Evolutionary conservation across 2,113 vertebrate genomes (phyloP), one percentile per base, ranked within the genome.

Genomic region (Passer montanus): DNA sequence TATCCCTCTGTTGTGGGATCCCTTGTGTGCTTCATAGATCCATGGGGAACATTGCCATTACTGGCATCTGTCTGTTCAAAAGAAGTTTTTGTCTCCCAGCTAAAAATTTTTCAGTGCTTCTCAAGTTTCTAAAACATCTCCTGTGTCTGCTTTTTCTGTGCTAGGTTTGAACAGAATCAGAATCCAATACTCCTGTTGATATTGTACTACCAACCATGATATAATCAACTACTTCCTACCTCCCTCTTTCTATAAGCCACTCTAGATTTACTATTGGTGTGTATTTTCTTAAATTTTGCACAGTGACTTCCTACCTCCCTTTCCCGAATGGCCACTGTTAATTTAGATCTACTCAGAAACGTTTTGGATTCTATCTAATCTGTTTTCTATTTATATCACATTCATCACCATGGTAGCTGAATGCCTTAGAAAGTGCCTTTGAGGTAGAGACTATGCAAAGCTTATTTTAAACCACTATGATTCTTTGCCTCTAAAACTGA

Each of bases 351-450:
- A 90, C 73, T 84, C 83, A 62, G 94, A 85, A 95, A 73, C 73
- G 13, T 90, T 93, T 88, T 86, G 79, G 75, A 90, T 94, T 94
- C 80, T 93, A 70, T 90, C 93, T 96, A 84, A 95, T 94, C 93
- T 83, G 44, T 77, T 94, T 96, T 94, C 94, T 96, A 95, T 96
- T 96, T 96, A 93, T 97, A 97, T 43, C 86, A 87, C 83, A 68
- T 89, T 95, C 93, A 96, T 96, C 96, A 96, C 96, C 96, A 97
- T 97, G 96, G 95, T 84, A 97, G 96, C 96, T 87, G 94, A 94
- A 93, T 93, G 90, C 90, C 80, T 94, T 90, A 82, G 69, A 89
- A 95, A 87, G 86, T 89, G 43, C 78, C 86, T 92, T 89, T 92
- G 95, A 97, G 93, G 86, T 92, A 87, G 69, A 94, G 64, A 20